Conservation (phyloP, 2,113 vertebrate genomes). For the Paralichthys olivaceus region DNA sequence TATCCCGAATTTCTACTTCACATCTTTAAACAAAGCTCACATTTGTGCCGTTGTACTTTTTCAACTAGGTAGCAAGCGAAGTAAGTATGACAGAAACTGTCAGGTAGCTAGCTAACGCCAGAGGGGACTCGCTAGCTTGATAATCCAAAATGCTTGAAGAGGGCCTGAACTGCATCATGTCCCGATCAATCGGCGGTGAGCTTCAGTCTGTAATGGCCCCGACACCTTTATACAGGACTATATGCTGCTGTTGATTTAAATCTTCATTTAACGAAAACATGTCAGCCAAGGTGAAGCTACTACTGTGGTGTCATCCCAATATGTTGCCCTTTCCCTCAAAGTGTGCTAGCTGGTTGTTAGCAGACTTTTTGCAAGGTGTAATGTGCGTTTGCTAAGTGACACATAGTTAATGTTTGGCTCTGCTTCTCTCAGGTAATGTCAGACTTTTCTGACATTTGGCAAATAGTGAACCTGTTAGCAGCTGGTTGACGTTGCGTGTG, state of each 20-base stretch:
- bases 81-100: slow-evolving; percentile 5
- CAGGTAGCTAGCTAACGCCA: slow-evolving; percentile 61
- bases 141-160: slow-evolving; percentile 64
- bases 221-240: not conserved
- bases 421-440: no score
- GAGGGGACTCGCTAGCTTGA: slow-evolving; percentile 55
- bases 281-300: slow-evolving; percentile 50
- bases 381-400: not conserved
- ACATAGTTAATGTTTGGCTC: not conserved
- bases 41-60: not conserved
- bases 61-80: not conserved
- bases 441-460: not conserved
- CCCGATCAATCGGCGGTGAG: slow-evolving; percentile 47
- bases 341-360: slow-evolving; percentile 36
- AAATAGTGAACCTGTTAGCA: not conserved
- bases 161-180: slow-evolving; percentile 76
- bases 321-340: slow-evolving; percentile 39
- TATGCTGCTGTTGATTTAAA: not conserved
- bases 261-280: not conserved
- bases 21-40: not conserved
- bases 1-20: not conserved
- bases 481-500: not conserved
- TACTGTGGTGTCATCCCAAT: slow-evolving; percentile 13
- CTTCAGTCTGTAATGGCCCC: slow-evolving; percentile 40
- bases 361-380: slow-evolving; percentile 15